A percentile compares a stretch with the other conserved stretches of the same genome.
Conservation (phyloP, 2,797 vertebrate genomes). For the Harpagifer antarcticus region DNA sequence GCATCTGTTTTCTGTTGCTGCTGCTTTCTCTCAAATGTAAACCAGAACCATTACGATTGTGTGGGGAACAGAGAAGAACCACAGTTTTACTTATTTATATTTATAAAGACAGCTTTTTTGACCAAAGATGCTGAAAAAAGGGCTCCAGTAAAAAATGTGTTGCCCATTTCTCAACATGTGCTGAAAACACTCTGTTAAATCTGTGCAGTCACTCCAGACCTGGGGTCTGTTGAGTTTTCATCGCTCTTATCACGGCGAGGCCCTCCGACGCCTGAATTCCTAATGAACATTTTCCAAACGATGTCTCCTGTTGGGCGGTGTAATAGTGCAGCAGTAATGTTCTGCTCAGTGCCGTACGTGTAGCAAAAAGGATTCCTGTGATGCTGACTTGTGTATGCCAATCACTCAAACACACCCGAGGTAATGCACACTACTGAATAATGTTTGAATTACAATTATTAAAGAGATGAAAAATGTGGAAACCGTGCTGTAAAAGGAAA, state of each 20-base stretch:
- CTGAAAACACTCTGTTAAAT: constrained; percentile 6
- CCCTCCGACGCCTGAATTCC: constrained; percentile 23
- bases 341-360: constrained; percentile 17
- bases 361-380: constrained; percentile 19
- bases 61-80: not conserved
- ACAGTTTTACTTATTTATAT: not conserved
- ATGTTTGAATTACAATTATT: not conserved
- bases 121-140: not conserved
- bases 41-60: not conserved
- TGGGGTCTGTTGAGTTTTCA: constrained; percentile 29
- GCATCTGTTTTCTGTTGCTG: constrained; percentile 30
- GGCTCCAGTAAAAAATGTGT: constrained; percentile 26
- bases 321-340: constrained; percentile 42
- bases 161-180: not conserved
- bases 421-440: not conserved
- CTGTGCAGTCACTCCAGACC: constrained; percentile 4
- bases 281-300: constrained; percentile 50
- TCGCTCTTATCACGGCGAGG: not conserved
- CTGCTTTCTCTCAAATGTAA: constrained; percentile 4
- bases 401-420: constrained; percentile 2
- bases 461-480: not conserved
- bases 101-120: not conserved
- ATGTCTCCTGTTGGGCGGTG: constrained; percentile 26
- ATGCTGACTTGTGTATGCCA: not conserved
- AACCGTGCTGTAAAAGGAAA: not conserved